phyloP scores from a whole-genome alignment of 2,113 vertebrate genomes.

The Suncus etruscus region DNA sequence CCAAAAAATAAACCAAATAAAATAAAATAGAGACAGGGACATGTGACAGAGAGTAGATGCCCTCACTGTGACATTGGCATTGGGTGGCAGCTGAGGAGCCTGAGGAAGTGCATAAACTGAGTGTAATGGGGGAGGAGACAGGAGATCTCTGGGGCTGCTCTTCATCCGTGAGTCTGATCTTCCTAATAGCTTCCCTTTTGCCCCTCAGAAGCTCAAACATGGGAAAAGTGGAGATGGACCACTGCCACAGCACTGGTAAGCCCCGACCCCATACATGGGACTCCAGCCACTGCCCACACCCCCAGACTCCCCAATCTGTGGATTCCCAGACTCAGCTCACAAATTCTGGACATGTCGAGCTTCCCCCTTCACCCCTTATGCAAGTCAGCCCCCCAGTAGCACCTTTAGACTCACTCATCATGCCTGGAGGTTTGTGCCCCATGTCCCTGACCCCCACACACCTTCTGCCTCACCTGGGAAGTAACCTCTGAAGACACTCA shows the following conservation, averaged over 20 bases:
- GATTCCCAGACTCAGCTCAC: not conserved
- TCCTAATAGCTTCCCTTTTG: not conserved
- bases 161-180: fast-evolving
- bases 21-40: no score
- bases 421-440: not conserved
- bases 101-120: not conserved
- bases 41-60: not conserved
- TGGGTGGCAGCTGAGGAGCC: not conserved
- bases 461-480: not conserved
- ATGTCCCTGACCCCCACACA: no score
- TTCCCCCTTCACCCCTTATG: not conserved
- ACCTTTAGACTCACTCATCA: not conserved
- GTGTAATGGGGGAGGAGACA: not conserved
- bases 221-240: slow-evolving; percentile 26
- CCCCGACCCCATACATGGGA: fast-evolving
- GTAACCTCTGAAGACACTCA: not conserved
- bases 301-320: not conserved
- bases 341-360: not conserved
- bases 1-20: no score
- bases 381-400: not conserved
- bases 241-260: slow-evolving; percentile 16
- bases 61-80: not conserved
- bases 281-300: not conserved
- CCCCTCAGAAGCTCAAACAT: slow-evolving; percentile 6
- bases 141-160: not conserved